A percentile compares a stretch with the other conserved stretches of the same genome.
Evolutionary conservation across 1,140 invertebrate species (phyloP).

Genomic region (Trichonephila clavata): DNA sequence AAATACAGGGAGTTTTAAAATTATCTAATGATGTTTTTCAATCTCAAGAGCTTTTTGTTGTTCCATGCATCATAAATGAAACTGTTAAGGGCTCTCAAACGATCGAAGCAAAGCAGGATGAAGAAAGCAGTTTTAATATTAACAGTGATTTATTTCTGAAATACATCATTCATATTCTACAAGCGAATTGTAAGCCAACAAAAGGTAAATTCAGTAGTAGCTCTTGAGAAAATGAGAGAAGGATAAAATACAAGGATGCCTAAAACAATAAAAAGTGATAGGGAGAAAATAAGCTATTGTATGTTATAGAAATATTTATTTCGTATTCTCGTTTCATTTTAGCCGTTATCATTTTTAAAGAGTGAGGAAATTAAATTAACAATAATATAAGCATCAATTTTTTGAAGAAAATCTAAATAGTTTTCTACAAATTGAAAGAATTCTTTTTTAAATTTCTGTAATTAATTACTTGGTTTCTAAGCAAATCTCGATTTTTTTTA

Average conservation of each 20-base stretch:
- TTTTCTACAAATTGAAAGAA: no score
- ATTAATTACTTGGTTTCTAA: no score
- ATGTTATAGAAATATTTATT: no score
- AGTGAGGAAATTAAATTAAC: no score
- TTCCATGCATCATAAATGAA: background rate
- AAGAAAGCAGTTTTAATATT: background rate
- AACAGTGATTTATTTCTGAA: background rate
- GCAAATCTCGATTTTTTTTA: no score
- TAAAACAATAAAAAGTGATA: background rate
- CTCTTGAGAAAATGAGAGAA: background rate
- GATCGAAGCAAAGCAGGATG: background rate
- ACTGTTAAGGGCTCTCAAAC: background rate
- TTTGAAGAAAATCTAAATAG: no score
- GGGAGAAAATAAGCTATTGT: background rate
- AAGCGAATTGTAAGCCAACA: background rate
- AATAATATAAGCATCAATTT: no score
- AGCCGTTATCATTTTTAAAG: no score
- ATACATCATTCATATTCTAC: background rate
- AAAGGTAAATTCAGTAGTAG: background rate
- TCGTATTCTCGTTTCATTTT: no score
- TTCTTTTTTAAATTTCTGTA: no score
- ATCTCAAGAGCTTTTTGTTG: background rate
- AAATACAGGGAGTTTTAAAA: background rate
- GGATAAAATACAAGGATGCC: background rate
- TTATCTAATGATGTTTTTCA: constrained; percentile 5